These are phyloP conservation scores for Gastrophryne carolinensis DNA, from an alignment of 2,797 vertebrate genomes.

Conservation along the genomic window DNA sequence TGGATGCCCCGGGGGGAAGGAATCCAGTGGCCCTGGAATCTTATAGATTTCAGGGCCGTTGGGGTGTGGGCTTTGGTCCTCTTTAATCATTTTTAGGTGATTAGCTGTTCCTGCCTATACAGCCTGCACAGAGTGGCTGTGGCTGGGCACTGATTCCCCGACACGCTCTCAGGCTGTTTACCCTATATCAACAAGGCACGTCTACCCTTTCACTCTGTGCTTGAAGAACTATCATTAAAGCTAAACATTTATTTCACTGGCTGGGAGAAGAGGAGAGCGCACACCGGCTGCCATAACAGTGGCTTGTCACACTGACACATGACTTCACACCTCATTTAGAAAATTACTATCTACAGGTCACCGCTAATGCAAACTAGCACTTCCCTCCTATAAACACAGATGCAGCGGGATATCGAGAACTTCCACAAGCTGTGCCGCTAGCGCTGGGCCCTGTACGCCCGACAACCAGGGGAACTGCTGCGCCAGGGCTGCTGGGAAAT, in stretches of 20 bases:
- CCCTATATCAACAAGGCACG: neutral
- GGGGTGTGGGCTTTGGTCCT: too few species aligned
- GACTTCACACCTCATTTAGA: slow-evolving; percentile 47
- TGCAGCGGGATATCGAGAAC: neutral
- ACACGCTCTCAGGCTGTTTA: neutral
- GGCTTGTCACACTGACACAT: slow-evolving; percentile 25
- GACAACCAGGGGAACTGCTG: too few species aligned
- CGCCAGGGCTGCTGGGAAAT: too few species aligned
- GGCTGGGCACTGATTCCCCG: too few species aligned
- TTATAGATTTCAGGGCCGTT: too few species aligned
- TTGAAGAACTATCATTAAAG: neutral
- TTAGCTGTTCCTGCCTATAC: too few species aligned
- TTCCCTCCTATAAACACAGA: slow-evolving; percentile 15
- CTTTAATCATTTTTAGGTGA: too few species aligned
- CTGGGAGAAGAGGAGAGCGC: neutral
- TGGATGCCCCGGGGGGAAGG: too few species aligned
- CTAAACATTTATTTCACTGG: slow-evolving; percentile 27
- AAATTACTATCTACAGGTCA: slow-evolving; percentile 34
- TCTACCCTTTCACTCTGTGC: neutral
- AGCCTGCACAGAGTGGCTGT: too few species aligned
- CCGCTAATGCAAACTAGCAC: slow-evolving; percentile 37
- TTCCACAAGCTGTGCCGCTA: too few species aligned
- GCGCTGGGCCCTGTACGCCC: too few species aligned
- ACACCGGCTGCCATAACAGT: neutral
- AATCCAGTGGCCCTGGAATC: too few species aligned